These are phyloP conservation scores for Congeria kusceri DNA, from an alignment of 2,888 invertebrate genomes.

Conservation along the genomic window DNA sequence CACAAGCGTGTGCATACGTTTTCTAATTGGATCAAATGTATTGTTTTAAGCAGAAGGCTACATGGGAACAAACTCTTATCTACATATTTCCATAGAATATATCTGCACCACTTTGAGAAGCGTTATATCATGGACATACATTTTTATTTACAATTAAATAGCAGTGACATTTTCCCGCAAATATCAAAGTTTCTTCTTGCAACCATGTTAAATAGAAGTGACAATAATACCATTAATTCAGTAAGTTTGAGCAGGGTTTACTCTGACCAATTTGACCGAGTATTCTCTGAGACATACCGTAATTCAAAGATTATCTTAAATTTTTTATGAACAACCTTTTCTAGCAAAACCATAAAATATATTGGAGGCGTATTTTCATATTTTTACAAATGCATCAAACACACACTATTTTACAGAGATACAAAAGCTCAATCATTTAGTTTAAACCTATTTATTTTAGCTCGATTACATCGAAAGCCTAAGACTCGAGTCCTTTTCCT, in stretches of 20 bases:
- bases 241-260: not conserved
- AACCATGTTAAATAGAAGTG: not conserved
- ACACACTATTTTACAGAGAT: not conserved
- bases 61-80: not conserved
- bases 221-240: not conserved
- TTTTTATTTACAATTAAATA: not conserved
- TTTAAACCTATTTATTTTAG: too few relatives aligned
- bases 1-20: not conserved
- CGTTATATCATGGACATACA: not conserved
- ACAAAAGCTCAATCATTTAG: not conserved
- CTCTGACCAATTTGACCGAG: constrained; percentile 1
- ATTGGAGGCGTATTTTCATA: not conserved
- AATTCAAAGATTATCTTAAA: not conserved
- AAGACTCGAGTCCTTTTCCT: too few relatives aligned
- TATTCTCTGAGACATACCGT: not conserved
- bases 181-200: not conserved
- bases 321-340: not conserved
- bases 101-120: not conserved
- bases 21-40: not conserved
- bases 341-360: not conserved
- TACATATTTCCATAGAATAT: constrained; percentile 1
- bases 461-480: too few relatives aligned
- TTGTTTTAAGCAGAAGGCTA: not conserved
- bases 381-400: not conserved
- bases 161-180: not conserved